Conservation (phyloP, 2,113 vertebrate genomes). For the Boleophthalmus pectinirostris region DNA sequence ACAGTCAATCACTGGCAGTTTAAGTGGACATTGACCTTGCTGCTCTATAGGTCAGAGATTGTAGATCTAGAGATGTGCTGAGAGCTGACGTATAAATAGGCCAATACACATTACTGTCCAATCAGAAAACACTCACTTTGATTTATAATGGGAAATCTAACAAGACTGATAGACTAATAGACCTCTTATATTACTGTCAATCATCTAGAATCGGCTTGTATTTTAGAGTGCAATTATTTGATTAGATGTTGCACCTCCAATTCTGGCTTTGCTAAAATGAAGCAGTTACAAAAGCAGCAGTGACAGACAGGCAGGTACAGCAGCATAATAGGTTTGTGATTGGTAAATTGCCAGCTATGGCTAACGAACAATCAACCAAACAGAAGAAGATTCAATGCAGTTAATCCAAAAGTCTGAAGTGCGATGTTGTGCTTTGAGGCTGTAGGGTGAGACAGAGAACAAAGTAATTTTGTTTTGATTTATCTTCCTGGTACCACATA, state of each 20-base stretch:
- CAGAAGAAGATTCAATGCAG: not conserved
- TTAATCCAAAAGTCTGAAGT: not conserved
- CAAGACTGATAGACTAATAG: slow-evolving; percentile 44
- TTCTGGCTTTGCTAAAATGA: not conserved
- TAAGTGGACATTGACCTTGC: slow-evolving; percentile 24
- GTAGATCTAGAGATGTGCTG: slow-evolving; percentile 27
- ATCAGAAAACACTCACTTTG: slow-evolving; percentile 46
- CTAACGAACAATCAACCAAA: not conserved
- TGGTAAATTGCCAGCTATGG: not conserved
- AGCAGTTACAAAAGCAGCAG: not conserved
- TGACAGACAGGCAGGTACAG: not conserved
- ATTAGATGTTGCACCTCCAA: slow-evolving; percentile 11
- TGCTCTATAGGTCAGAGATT: slow-evolving; percentile 33
- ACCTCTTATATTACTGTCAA: slow-evolving; percentile 54
- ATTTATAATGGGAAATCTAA: slow-evolving; percentile 46
- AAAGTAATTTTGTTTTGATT: not conserved
- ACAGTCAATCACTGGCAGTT: slow-evolving; percentile 12
- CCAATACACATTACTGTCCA: slow-evolving; percentile 36
- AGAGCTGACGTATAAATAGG: slow-evolving; percentile 21
- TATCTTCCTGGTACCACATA: not conserved
- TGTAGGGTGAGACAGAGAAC: not conserved
- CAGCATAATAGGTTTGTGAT: not conserved
- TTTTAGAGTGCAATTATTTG: slow-evolving; percentile 19
- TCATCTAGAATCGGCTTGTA: slow-evolving; percentile 33
- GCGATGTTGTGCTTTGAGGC: not conserved